Conservation (phyloP, 2,888 invertebrate genomes). For the Mimas tiliae region DNA sequence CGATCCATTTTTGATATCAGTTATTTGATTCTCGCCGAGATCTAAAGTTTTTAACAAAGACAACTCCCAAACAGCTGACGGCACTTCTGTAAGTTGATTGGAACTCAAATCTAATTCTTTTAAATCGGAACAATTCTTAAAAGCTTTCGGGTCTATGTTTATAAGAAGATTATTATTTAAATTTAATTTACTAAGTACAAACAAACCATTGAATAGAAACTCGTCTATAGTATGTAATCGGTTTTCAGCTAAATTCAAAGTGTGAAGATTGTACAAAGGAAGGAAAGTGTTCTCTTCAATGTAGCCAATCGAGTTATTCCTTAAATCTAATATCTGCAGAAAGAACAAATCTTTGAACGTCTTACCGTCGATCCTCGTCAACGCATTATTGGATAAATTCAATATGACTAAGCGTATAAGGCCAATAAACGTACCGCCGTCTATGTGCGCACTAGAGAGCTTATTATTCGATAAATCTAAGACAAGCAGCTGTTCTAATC, state of each 20-base stretch:
- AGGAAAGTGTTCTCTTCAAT: constrained; percentile 94
- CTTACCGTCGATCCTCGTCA: constrained; percentile 92
- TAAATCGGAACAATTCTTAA: constrained; percentile 94
- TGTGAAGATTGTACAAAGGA: constrained; percentile 94
- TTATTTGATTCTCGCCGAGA: constrained; percentile 95
- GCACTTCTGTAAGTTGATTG: constrained; percentile 92
- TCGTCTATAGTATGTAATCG: constrained; percentile 92
- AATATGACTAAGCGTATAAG: constrained; percentile 93
- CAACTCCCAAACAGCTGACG: constrained; percentile 91
- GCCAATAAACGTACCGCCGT: constrained; percentile 93
- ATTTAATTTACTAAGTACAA: constrained; percentile 92
- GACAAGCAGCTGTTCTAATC: constrained; percentile 93
- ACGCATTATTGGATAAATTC: constrained; percentile 93
- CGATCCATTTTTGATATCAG: constrained; percentile 92
- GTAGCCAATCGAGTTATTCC: constrained; percentile 94
- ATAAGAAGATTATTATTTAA: constrained; percentile 93
- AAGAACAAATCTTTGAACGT: constrained; percentile 95
- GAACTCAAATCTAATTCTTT: constrained; percentile 95
- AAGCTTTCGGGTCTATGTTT: constrained; percentile 90
- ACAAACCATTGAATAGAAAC: constrained; percentile 92
- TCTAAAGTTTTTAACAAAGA: constrained; percentile 94
- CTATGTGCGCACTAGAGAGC: constrained; percentile 92
- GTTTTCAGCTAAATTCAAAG: constrained; percentile 95
- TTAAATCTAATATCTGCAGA: constrained; percentile 93
- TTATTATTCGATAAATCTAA: constrained; percentile 94